Evolutionary conservation across 2,113 vertebrate species (phyloP).

Genomic region (Camelus dromedarius): DNA sequence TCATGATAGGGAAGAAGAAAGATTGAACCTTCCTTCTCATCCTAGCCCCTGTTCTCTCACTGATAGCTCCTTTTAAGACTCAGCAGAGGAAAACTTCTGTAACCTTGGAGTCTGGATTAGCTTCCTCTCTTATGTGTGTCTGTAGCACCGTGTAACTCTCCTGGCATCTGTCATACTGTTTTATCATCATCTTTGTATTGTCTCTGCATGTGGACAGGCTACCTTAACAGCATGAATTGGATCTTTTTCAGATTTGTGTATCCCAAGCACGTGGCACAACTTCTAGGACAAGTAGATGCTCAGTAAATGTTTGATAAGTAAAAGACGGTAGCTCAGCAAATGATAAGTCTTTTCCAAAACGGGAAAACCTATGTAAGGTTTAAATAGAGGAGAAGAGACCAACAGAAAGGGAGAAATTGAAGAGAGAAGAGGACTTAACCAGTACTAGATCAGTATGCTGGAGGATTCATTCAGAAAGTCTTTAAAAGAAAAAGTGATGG

Average conservation of each 20-base stretch:
- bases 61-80: background rate
- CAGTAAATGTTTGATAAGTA: background rate
- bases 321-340: background rate
- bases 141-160: background rate
- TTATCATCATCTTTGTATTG: background rate
- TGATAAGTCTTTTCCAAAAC: background rate
- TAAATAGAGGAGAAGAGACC: background rate
- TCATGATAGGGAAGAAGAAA: background rate
- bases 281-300: background rate
- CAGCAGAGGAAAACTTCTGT: background rate
- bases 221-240: background rate
- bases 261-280: background rate
- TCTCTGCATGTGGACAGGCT: background rate
- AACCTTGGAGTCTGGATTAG: background rate
- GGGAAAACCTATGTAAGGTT: background rate
- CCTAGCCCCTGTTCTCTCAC: background rate
- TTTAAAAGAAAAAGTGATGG: constrained; percentile 20
- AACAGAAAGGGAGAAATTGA: background rate
- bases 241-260: background rate
- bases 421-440: background rate
- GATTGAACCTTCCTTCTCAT: background rate
- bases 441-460: background rate
- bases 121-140: background rate
- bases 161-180: background rate
- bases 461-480: background rate